Evolutionary conservation across 2,888 invertebrate genomes (phyloP), one percentile per base, ranked within the genome.

Genomic region (Syrphus vitripennis): DNA sequence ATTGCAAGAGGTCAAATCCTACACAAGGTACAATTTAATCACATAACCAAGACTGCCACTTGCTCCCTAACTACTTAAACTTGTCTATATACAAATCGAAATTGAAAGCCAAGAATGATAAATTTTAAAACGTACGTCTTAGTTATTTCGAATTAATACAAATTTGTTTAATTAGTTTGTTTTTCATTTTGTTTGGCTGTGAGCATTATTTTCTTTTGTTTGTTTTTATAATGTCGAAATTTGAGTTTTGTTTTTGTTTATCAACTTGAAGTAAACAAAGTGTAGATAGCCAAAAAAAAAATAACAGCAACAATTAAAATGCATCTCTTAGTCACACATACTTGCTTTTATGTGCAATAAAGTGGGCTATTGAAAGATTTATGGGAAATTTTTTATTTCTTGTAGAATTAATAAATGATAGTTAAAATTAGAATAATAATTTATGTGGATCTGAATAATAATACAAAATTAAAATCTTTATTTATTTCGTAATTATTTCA

Each of bases 91-190:
- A n/a, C n/a, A n/a, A n/a, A n/a, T n/a, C n/a, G n/a, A n/a, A n/a
- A 16, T 40, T 24, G 9, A 69, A 53, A 72, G 70, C 69, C 55
- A 63, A 63, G 63, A 61, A 50, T 55, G 45, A 74, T 78, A 69
- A 69, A 79, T 48, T 61, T 63, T n/a, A 21, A 63, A 53, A 55
- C 29, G 42, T 48, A 48, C 42, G n/a, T 55, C 26, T 29, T 40
- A 9, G 42, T 9, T 45, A 40, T 69, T 75, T 31, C 34, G 24
- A 31, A 71, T 61, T 34, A 19, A 48, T 12, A 21, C 48, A 48
- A 48, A 48, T 12, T 21, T 21, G 10, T 21, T 59, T 55, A 29
- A 19, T 42, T 19, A 48, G 45, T 9, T 19, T 31, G 26, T 45
- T 42, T 57, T 59, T 59, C 14, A 2, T 31, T 26, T 16, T 24